Evolutionary conservation across 2,113 vertebrate species (phyloP), one percentile per base, ranked within the genome.

Genomic region (Caretta caretta): DNA sequence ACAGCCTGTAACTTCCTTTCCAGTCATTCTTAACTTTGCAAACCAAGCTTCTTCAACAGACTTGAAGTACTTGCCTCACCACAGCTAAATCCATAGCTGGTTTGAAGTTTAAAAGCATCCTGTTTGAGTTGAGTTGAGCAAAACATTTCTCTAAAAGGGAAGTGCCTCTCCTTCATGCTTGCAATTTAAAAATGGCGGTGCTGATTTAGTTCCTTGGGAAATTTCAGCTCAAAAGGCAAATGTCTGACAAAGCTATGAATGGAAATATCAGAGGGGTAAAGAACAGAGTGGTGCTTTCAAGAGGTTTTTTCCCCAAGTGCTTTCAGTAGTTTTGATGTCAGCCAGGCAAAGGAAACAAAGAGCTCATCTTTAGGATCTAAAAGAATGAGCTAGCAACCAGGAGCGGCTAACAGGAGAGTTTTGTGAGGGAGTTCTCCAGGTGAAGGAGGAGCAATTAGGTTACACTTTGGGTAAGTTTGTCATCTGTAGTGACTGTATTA

Each of bases 31-130:
- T 2, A 6, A 42, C 8, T 76, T 8, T 16, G 17, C 1, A 1
- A 0, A 5, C 2, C 0, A 24, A 8, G 1, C 38, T 75, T 51
- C 78, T 0, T 75, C 46, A 75, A 59, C 2, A 1, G 35, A 0
- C 0, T 1, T 3, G 17, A 46, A 25, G 92, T 20, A 53, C 76
- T 78, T 0, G 4, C 72, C 80, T 49, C 78, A 2, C 25, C 50
- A 4, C 5, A 11, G 0, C 35, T 1, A 13, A 17, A 3, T 25
- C 38, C 59, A 8, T 1, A 56, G 0, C 6, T 42, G 57, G 29
- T 17, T 48, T 35, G 1, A 13, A 11, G 46, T 31, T 9, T 48
- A 72, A 2, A 10, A 3, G 19, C 46, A 25, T 0, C 1, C 13
- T 46, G 3, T 75, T 27, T 6, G 35, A 7, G 10, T 27, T 6